Conservation (phyloP, 2,797 vertebrate genomes). For the Gallirallus australis region DNA sequence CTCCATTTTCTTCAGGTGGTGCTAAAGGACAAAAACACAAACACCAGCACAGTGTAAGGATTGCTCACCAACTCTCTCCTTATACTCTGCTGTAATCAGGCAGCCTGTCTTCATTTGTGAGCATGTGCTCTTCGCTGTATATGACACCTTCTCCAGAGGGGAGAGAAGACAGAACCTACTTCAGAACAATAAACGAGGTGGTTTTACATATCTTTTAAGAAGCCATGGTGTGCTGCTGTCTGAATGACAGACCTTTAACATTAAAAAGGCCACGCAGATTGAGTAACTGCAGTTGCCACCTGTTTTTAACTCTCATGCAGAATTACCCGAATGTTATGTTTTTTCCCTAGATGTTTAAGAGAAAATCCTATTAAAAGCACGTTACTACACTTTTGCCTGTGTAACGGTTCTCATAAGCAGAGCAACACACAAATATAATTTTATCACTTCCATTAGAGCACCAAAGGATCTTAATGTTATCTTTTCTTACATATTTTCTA, state of each 20-base stretch:
- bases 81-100: background rate
- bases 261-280: background rate
- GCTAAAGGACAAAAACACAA: slow-evolving; percentile 76
- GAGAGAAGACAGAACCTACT: background rate
- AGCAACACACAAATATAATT: background rate
- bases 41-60: background rate
- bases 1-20: slow-evolving; percentile 97
- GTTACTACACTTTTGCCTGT: background rate
- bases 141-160: background rate
- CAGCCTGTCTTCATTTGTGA: background rate
- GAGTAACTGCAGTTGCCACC: background rate
- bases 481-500: background rate
- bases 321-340: background rate
- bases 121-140: background rate
- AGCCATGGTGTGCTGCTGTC: background rate
- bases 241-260: background rate
- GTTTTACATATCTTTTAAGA: background rate
- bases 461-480: background rate
- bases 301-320: background rate
- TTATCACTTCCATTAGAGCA: background rate
- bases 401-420: background rate
- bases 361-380: background rate
- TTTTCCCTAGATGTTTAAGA: background rate
- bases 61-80: background rate
- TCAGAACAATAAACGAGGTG: background rate